Evolutionary conservation across 1,140 invertebrate species (phyloP).

Genomic region (Pseudomyrmex gracilis): DNA sequence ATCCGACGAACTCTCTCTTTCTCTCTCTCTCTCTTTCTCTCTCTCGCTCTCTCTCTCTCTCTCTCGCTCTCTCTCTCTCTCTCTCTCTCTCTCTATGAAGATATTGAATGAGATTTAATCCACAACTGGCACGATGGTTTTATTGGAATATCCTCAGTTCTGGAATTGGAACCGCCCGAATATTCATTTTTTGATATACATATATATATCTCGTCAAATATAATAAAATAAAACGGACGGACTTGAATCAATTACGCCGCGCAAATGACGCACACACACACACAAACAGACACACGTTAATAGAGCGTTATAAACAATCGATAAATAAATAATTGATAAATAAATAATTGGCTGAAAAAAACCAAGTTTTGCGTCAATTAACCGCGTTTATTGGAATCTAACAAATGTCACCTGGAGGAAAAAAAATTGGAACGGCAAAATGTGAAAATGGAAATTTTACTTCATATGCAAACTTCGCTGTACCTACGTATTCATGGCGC

Average conservation of each 20-base stretch:
- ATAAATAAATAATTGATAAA: slow-evolving; percentile 12
- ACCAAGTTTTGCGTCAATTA: neutral
- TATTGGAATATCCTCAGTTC: slow-evolving; percentile 43
- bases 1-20: neutral
- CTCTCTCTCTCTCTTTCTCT: too few relatives aligned
- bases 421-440: slow-evolving; percentile 16
- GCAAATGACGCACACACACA: neutral
- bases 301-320: neutral
- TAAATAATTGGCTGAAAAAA: slow-evolving; percentile 33
- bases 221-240: slow-evolving; percentile 7
- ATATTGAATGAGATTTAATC: slow-evolving; percentile 56
- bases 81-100: neutral
- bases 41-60: neutral
- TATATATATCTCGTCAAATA: neutral
- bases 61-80: too few relatives aligned
- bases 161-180: neutral
- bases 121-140: slow-evolving; percentile 21
- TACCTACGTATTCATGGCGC: slow-evolving; percentile 12
- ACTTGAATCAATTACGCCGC: slow-evolving; percentile 10
- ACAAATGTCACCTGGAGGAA: neutral
- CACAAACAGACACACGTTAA: too few relatives aligned
- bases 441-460: slow-evolving; percentile 19
- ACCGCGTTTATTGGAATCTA: slow-evolving; percentile 18
- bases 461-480: slow-evolving; percentile 10
- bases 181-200: slow-evolving; percentile 47